Percentiles rank a stretch among this genome's conserved stretches.
Evolutionary conservation across 2,113 vertebrate genomes (phyloP).

Genomic region (Centrocercus urophasianus): DNA sequence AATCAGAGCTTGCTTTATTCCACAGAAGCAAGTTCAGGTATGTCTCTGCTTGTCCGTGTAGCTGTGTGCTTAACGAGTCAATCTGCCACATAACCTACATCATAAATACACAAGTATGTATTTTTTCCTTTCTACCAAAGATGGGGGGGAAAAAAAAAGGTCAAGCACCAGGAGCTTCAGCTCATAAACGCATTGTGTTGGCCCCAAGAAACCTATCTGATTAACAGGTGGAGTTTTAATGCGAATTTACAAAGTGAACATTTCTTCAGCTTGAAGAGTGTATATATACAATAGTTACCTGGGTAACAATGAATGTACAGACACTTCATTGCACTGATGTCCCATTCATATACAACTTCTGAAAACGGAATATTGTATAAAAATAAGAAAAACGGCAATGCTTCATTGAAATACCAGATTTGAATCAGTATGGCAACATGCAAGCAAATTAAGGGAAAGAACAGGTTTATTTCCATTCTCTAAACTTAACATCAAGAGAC

Average conservation of each 20-base stretch:
- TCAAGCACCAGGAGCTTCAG: slow-evolving; percentile 50
- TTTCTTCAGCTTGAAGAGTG: background rate
- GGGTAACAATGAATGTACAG: background rate
- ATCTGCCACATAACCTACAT: background rate
- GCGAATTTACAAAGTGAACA: slow-evolving; percentile 6
- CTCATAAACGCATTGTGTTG: background rate
- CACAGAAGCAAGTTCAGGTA: slow-evolving; percentile 13
- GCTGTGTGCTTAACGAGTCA: slow-evolving; percentile 4
- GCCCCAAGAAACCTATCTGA: slow-evolving; percentile 8
- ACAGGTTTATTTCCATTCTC: background rate
- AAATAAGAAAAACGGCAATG: slow-evolving; percentile 6
- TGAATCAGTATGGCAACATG: background rate
- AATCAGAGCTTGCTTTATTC: background rate
- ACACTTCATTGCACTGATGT: background rate
- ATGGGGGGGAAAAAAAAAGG: background rate
- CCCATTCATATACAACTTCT: background rate
- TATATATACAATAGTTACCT: background rate
- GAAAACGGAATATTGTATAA: background rate
- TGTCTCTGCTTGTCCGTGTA: slow-evolving; percentile 9
- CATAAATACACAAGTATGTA: background rate
- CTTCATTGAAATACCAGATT: slow-evolving; percentile 62
- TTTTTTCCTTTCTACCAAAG: background rate
- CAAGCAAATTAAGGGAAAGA: background rate
- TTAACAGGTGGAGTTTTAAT: slow-evolving; percentile 22
- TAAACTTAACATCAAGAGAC: background rate